Conservation (phyloP, 2,888 invertebrate species). For the Xestoiulus laeticollis region DNA sequence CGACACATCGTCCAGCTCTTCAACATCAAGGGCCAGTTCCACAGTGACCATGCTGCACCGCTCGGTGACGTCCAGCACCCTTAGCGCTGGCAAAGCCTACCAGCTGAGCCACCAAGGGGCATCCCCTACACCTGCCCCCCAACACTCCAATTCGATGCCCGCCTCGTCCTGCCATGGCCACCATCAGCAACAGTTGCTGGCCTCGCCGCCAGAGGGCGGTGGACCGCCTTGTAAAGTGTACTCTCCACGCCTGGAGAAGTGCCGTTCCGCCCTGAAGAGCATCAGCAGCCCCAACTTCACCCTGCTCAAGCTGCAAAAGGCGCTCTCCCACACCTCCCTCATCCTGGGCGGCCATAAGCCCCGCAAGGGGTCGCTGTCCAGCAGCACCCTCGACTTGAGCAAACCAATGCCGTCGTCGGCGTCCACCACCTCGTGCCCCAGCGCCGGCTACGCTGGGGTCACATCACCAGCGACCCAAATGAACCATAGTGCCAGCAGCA, state of each 20-base stretch:
- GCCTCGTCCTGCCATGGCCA: not conserved
- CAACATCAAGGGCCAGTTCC: slow-evolving; percentile 55
- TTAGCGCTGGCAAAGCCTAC: slow-evolving; percentile 40
- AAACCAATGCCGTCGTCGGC: slow-evolving; percentile 48
- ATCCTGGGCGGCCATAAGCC: slow-evolving; percentile 52
- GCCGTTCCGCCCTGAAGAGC: slow-evolving; percentile 55
- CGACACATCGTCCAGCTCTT: slow-evolving; percentile 55
- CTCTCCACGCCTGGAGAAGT: slow-evolving; percentile 54
- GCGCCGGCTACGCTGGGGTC: not conserved
- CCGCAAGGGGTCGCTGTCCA: slow-evolving; percentile 54
- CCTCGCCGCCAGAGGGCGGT: slow-evolving; percentile 43
- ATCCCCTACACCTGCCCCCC: not conserved
- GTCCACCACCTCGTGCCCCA: slow-evolving; percentile 42
- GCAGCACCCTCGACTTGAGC: slow-evolving; percentile 55
- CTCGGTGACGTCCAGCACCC: slow-evolving; percentile 53
- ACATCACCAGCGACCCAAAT: not conserved
- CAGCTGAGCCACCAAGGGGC: not conserved
- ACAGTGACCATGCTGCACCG: slow-evolving; percentile 55
- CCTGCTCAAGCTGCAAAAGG: slow-evolving; percentile 55
- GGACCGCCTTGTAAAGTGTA: slow-evolving; percentile 40
- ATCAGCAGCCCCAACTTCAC: slow-evolving; percentile 56
- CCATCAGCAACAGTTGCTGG: not conserved
- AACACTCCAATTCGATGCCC: too few species aligned
- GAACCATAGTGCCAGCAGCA: slow-evolving; percentile 21
- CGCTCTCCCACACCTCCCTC: slow-evolving; percentile 55